Evolutionary conservation across 2,797 vertebrate species (phyloP).

Genomic region (Myiotriccus ornatus): DNA sequence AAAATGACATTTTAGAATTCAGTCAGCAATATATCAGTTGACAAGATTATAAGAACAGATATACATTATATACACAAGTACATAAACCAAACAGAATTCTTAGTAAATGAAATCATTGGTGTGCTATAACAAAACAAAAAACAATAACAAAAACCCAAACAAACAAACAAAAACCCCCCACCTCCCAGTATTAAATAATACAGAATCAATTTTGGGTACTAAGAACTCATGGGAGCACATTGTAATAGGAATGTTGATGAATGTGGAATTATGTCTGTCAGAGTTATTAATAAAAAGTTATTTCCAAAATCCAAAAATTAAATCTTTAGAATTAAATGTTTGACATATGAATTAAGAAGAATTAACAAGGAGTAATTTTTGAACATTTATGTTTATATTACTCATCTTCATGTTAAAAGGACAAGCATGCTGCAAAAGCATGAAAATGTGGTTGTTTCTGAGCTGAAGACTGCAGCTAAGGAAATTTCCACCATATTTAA

Average conservation of each 20-base stretch:
- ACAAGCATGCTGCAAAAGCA: neutral
- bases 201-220: neutral
- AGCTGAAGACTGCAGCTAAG: neutral
- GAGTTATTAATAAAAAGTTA: neutral
- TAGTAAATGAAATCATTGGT: neutral
- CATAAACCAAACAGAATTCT: neutral
- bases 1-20: neutral
- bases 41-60: neutral
- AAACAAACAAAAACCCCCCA: too few relatives aligned
- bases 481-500: neutral
- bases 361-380: neutral
- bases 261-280: neutral
- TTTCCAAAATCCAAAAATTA: neutral
- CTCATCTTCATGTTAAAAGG: neutral
- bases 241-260: neutral
- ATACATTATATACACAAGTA: neutral
- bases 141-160: neutral
- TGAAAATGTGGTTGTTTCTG: neutral
- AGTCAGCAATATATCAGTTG: neutral
- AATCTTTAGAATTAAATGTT: neutral
- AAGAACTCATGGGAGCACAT: neutral
- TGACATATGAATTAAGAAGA: neutral
- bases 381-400: neutral
- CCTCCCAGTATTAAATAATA: neutral
- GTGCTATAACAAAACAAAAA: neutral